Conservation (phyloP, 2,797 vertebrate genomes). For the Clarias fuscus region DNA sequence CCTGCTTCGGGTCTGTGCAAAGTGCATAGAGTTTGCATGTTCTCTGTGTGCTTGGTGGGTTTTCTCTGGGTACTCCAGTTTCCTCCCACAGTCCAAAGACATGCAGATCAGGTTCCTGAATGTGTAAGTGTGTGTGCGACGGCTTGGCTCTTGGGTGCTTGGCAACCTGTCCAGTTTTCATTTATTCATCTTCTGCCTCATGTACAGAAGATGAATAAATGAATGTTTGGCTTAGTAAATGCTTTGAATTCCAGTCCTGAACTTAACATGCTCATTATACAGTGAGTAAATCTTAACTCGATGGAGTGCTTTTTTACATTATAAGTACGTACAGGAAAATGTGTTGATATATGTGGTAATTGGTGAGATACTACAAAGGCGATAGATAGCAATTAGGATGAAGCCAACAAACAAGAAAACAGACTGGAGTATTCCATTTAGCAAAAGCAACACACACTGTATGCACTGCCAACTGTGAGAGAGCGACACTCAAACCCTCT, state of each 20-base stretch:
- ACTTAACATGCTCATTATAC: not conserved
- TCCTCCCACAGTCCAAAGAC: no score
- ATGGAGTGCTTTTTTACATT: not conserved
- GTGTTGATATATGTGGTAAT: not conserved
- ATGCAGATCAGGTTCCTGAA: no score
- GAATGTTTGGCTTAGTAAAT: not conserved
- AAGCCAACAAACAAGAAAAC: not conserved
- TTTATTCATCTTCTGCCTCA: no score
- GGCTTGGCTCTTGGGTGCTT: no score
- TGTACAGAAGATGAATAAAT: not conserved
- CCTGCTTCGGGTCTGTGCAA: no score
- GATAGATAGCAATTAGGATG: not conserved
- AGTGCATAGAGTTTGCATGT: no score
- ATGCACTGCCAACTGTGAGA: constrained; percentile 1
- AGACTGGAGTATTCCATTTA: not conserved
- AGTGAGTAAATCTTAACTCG: not conserved
- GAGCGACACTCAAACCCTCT: not conserved
- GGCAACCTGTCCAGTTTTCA: no score
- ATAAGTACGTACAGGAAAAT: not conserved
- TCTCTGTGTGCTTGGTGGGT: no score
- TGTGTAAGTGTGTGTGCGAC: no score
- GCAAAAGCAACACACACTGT: not conserved
- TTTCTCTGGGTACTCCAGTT: no score
- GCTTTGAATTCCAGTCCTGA: not conserved
- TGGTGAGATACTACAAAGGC: not conserved